Conservation (phyloP, 2,888 invertebrate genomes). For the Harpalus rufipes region DNA sequence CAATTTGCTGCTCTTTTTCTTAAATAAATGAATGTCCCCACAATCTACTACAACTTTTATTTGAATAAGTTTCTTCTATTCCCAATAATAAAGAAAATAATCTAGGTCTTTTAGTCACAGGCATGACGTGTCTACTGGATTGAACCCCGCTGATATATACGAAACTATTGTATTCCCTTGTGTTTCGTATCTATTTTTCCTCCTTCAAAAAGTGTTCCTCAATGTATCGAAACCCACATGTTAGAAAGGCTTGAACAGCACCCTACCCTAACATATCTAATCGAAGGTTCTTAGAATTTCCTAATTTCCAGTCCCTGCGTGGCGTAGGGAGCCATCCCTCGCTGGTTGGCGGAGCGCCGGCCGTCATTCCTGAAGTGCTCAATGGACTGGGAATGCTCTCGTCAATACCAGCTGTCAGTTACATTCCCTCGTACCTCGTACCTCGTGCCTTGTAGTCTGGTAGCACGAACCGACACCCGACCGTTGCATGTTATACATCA, state of each 20-base stretch:
- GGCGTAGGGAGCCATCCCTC: background rate
- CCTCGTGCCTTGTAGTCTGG: background rate
- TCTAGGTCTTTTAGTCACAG: too few relatives aligned
- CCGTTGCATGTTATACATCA: conserved; percentile 44
- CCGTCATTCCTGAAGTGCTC: conserved; percentile 62
- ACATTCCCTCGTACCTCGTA: conserved; percentile 54
- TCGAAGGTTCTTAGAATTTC: conserved; percentile 15
- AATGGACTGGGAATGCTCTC: conserved; percentile 66
- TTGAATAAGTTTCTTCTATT: too few relatives aligned
- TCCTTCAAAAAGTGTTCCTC: background rate
- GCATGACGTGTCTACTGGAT: too few relatives aligned
- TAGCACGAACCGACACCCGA: conserved; percentile 17
- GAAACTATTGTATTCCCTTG: too few relatives aligned
- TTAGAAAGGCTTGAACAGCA: background rate
- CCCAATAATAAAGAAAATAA: too few relatives aligned
- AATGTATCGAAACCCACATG: background rate
- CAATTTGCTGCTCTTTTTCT: too few relatives aligned
- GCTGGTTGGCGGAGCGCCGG: conserved; percentile 18
- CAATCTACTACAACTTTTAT: too few relatives aligned
- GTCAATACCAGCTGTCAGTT: conserved; percentile 67
- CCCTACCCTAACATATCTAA: background rate
- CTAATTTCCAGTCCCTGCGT: background rate
- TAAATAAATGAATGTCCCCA: too few relatives aligned
- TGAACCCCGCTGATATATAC: too few relatives aligned
- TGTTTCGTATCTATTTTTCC: too few relatives aligned